Conservation (phyloP, 2,888 invertebrate species). For the Tipula unca region DNA sequence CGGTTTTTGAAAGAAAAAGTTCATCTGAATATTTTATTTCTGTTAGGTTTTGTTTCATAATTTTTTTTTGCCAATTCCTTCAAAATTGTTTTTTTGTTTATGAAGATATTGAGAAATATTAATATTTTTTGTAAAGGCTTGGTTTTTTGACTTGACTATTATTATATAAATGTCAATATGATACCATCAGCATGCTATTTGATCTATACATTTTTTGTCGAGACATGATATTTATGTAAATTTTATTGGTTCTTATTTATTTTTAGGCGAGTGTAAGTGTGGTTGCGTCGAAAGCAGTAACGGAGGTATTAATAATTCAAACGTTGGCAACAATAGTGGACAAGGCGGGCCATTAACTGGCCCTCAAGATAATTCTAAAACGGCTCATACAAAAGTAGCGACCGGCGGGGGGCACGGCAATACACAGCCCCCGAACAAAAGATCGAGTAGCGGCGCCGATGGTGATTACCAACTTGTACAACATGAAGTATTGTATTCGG, state of each 20-base stretch:
- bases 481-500: constrained; percentile 95
- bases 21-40: background rate
- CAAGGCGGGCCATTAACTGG: constrained; percentile 21
- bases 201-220: background rate
- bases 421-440: constrained; percentile 51
- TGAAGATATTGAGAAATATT: background rate
- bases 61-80: background rate
- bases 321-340: constrained; percentile 18
- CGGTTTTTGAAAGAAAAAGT: background rate
- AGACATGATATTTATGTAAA: background rate
- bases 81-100: background rate
- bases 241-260: background rate
- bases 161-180: background rate
- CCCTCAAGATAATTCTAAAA: constrained; percentile 30
- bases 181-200: background rate
- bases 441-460: constrained; percentile 80
- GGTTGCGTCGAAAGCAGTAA: constrained; percentile 36
- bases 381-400: constrained; percentile 44
- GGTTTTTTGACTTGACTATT: background rate
- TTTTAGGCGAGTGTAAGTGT: constrained; percentile 38
- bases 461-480: constrained; percentile 98
- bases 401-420: constrained; percentile 45
- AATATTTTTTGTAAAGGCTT: constrained; percentile 2
- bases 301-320: background rate
- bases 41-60: background rate